A percentile compares a stretch with the other conserved stretches of the same genome.
Evolutionary conservation across 2,797 vertebrate genomes (phyloP).

Genomic region (Xenopus petersii): DNA sequence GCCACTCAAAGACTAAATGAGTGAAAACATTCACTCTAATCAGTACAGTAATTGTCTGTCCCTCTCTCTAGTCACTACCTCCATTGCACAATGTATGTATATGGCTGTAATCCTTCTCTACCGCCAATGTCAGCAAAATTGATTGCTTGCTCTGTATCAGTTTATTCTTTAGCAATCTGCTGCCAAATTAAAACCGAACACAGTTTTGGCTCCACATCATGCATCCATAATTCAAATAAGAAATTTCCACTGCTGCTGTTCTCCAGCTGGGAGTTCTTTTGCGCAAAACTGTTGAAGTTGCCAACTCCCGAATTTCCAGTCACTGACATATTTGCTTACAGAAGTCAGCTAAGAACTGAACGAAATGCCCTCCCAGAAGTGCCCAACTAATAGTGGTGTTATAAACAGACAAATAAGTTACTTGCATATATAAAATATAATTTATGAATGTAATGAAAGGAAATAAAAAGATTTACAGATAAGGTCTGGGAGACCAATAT

Average conservation of each 20-base stretch:
- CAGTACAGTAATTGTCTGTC: not conserved
- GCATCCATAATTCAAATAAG: slow-evolving; percentile 37
- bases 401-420: no score
- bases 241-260: slow-evolving; percentile 48
- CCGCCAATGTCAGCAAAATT: slow-evolving; percentile 28
- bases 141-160: slow-evolving; percentile 46
- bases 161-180: slow-evolving; percentile 48
- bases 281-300: slow-evolving; percentile 32
- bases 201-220: slow-evolving; percentile 35
- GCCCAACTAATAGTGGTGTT: not conserved
- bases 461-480: no score
- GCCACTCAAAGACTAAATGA: no score
- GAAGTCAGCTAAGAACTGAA: slow-evolving; percentile 8
- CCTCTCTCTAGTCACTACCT: slow-evolving; percentile 3
- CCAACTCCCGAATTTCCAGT: slow-evolving; percentile 36
- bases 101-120: slow-evolving; percentile 19
- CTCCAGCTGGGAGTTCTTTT: slow-evolving; percentile 47
- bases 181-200: slow-evolving; percentile 49
- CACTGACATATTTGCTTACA: slow-evolving; percentile 22
- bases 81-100: slow-evolving; percentile 12
- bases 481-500: no score
- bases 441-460: no score
- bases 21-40: no score
- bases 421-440: no score
- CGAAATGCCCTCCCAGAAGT: not conserved